These are phyloP conservation scores for Paracanthobrama guichenoti DNA, from an alignment of 2,113 vertebrate genomes.

Conservation along the genomic window DNA sequence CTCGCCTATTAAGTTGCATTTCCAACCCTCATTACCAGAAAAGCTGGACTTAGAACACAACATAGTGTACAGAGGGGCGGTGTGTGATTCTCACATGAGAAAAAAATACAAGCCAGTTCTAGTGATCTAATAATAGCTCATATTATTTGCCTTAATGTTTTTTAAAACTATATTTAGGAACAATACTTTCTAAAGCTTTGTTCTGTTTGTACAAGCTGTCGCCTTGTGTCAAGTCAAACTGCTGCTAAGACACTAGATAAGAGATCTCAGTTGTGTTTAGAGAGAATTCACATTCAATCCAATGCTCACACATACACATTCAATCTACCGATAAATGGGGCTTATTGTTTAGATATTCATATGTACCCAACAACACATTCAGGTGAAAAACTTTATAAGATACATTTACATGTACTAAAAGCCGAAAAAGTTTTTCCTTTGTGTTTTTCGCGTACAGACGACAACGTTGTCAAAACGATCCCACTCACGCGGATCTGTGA, in stretches of 20 bases:
- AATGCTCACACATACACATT: too few species aligned
- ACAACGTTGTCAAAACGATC: too few species aligned
- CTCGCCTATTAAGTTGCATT: neutral
- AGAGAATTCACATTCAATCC: too few species aligned
- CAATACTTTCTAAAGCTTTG: neutral
- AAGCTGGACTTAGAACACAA: constrained; percentile 22
- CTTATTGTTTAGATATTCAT: too few species aligned
- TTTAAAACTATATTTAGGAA: constrained; percentile 28
- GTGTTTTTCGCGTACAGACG: too few species aligned
- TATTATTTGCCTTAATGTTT: neutral
- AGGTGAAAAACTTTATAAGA: too few species aligned
- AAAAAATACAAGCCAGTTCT: neutral
- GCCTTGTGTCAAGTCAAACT: constrained; percentile 67
- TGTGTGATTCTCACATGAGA: neutral
- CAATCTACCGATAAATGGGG: too few species aligned
- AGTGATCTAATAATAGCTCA: neutral
- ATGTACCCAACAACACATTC: too few species aligned
- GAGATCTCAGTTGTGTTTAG: neutral
- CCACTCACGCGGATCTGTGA: too few species aligned
- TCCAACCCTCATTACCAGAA: constrained; percentile 13
- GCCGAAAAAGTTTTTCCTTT: too few species aligned
- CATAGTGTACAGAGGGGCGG: neutral
- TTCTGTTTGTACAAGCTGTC: constrained; percentile 65
- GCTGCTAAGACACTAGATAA: too few species aligned
- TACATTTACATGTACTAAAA: too few species aligned